A percentile compares a stretch with the other conserved stretches of the same genome.
These are phyloP conservation scores for Unio delphinus DNA, from an alignment of 2,888 invertebrate genomes.

Conservation along the genomic window DNA sequence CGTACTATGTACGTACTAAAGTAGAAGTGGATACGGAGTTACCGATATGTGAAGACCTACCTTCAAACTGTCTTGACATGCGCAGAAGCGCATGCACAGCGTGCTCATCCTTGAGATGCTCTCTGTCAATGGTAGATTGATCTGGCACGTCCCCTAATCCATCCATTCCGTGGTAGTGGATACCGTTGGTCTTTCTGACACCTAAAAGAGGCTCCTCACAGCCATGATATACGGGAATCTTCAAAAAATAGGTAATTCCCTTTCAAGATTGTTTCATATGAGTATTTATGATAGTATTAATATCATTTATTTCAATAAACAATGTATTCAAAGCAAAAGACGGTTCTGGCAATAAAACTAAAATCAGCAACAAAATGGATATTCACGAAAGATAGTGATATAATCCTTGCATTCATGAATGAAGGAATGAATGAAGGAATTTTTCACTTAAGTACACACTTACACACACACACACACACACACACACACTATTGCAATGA, in stretches of 20 bases:
- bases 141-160: conserved; percentile 80
- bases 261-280: too few species aligned
- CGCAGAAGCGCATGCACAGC: conserved; percentile 78
- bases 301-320: too few species aligned
- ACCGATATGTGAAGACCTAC: conserved; percentile 70
- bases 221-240: conserved; percentile 75
- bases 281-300: too few species aligned
- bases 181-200: conserved; percentile 17
- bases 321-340: too few species aligned
- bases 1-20: conserved; percentile 72
- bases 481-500: too few species aligned
- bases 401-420: too few species aligned
- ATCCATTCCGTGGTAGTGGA: conserved; percentile 78
- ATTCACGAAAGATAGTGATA: too few species aligned
- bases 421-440: too few species aligned
- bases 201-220: conserved; percentile 54
- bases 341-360: too few species aligned
- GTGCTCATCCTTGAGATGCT: conserved; percentile 73
- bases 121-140: conserved; percentile 58
- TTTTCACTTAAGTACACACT: too few species aligned
- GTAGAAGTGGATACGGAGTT: conserved; percentile 79
- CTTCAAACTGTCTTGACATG: conserved; percentile 74
- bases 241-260: neutral
- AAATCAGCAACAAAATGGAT: too few species aligned
- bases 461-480: too few species aligned